Conservation (phyloP, 1,140 invertebrate genomes). For the Leptinotarsa defecta region DNA sequence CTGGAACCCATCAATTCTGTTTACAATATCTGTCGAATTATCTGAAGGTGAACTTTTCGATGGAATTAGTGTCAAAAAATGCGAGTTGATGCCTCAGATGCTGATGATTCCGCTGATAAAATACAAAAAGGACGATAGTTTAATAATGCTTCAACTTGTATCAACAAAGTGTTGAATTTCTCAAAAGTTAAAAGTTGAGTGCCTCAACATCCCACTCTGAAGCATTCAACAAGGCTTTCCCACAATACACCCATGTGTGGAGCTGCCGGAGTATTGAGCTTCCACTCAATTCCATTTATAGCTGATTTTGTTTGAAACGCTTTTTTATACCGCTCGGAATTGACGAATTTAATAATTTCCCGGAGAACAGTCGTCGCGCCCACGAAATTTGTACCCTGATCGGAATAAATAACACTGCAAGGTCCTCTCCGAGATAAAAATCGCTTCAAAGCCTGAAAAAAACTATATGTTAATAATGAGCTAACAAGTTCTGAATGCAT, state of each 20-base stretch:
- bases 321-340: not conserved
- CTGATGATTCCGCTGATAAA: not conserved
- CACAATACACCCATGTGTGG: not conserved
- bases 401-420: not conserved
- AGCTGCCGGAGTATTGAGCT: not conserved
- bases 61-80: not conserved
- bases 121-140: not conserved
- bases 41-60: not conserved
- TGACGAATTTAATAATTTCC: not conserved
- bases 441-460: not conserved
- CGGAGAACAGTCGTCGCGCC: not conserved
- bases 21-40: too few relatives aligned
- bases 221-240: not conserved
- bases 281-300: not conserved
- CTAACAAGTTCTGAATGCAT: not conserved
- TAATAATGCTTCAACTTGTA: conserved; percentile 11
- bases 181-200: conserved; percentile 2
- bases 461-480: not conserved
- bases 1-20: not conserved
- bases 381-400: not conserved
- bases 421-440: not conserved
- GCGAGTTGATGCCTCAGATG: not conserved
- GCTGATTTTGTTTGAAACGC: not conserved
- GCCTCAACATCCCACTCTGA: not conserved
- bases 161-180: conserved; percentile 12